Evolutionary conservation across 2,888 invertebrate species (phyloP).

Genomic region (Minunthozetes semirufus): DNA sequence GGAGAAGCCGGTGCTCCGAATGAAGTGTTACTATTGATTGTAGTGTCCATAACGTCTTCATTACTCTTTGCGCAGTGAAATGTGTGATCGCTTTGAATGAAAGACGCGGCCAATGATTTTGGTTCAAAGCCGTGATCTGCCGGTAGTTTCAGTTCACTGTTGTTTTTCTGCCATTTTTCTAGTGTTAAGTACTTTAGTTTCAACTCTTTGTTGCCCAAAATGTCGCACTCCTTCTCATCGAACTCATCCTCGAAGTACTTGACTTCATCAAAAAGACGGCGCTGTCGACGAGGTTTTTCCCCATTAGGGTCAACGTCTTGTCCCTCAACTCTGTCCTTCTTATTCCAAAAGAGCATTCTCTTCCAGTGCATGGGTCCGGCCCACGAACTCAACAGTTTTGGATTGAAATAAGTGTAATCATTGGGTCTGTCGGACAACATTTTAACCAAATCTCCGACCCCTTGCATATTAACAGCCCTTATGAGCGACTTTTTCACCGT

Average conservation of each 20-base stretch:
- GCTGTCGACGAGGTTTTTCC: constrained; percentile 10
- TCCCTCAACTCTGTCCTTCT: background rate
- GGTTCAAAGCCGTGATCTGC: constrained; percentile 35
- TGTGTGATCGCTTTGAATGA: constrained; percentile 6
- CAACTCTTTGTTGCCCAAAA: background rate
- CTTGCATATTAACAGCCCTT: constrained; percentile 8
- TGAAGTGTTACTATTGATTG: background rate
- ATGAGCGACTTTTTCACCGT: constrained; percentile 6
- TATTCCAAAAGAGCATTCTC: constrained; percentile 50
- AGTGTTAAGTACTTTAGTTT: too few species aligned
- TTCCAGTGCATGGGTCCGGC: constrained; percentile 79
- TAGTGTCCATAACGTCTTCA: constrained; percentile 5
- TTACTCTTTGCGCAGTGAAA: constrained; percentile 27
- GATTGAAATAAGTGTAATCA: constrained; percentile 66
- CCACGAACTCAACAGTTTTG: constrained; percentile 56
- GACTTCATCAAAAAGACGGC: background rate
- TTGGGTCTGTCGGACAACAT: constrained; percentile 32
- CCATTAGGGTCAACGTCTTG: background rate
- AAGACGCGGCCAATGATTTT: constrained; percentile 13
- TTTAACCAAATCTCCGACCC: constrained; percentile 19
- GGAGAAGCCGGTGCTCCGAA: constrained; percentile 21
- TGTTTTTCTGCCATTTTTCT: constrained; percentile 19
- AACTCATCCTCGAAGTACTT: background rate
- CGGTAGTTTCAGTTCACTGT: constrained; percentile 17
- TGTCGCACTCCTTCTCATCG: background rate